Evolutionary conservation across 2,888 invertebrate genomes (phyloP), one percentile per base, ranked within the genome.

Genomic region (Homarus gammarus): DNA sequence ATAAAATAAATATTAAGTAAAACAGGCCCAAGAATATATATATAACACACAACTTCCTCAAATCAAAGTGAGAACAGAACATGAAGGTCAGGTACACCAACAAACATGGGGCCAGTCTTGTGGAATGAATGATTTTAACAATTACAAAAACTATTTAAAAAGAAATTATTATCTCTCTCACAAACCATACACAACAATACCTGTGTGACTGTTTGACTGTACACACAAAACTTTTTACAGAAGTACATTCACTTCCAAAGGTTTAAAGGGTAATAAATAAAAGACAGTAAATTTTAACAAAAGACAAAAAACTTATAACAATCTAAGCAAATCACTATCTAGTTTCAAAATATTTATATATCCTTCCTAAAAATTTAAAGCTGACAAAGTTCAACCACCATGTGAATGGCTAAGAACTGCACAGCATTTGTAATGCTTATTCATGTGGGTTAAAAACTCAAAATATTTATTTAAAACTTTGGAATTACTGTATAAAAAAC

Each of bases 41-140:
- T 68, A 10, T 38, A 72, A 72, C 72, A 73, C 18, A 73, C 68
- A 22, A 38, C 1, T 38, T 40, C 31, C 27, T 33, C 70, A 82
- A 40, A 64, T 56, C 27, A 82, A 15, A 1, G 40, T 27, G 38
- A 64, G n/a, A 68, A 70, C 27, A 68, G 64, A 68, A 68, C 44
- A 49, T 49, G 27, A 72, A 72, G 73, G 73, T 84, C 84, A 84
- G 84, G 84, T 84, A 84, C 84, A 56, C 44, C 72, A 84, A 84
- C 49, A 73, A 49, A 70, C 36, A 51, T 70, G 38, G 72, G 12
- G 49, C n/a, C n/a, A 49, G 51, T 73, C 56, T 72, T 44, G 51
- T 84, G 84, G 84, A 83, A 83, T 83, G 83, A 83, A 61, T 27
- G 38, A 22, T 27, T 18, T 64, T n/a, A 44, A 64, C 22, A 27